Evolutionary conservation across 2,113 vertebrate species (phyloP).

Genomic region (Prochilodus magdalenae): DNA sequence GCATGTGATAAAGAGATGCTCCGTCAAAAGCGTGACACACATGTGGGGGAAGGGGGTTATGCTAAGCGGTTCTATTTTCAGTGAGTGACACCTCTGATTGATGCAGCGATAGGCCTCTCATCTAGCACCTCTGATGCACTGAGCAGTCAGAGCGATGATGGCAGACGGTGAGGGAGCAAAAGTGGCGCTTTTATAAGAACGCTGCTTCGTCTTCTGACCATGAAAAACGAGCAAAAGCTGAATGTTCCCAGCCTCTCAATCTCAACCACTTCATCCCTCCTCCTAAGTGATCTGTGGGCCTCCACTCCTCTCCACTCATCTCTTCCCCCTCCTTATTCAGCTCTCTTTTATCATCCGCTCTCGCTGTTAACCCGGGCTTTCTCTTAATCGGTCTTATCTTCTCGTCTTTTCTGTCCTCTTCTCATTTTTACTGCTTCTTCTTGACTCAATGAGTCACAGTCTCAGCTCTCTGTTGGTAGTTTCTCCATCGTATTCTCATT

Average conservation of each 20-base stretch:
- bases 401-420: background rate
- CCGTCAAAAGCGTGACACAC: conserved; percentile 40
- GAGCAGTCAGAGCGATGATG: conserved; percentile 15
- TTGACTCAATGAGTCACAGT: background rate
- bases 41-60: background rate
- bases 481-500: background rate
- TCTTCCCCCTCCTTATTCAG: conserved; percentile 9
- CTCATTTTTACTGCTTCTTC: background rate
- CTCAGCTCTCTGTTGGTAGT: background rate
- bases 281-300: conserved; percentile 30
- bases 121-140: conserved; percentile 5
- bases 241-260: background rate
- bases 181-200: conserved; percentile 17
- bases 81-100: conserved; percentile 43
- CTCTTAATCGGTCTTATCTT: conserved; percentile 2
- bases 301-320: conserved; percentile 30
- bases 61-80: conserved; percentile 41
- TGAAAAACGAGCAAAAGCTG: conserved; percentile 29
- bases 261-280: conserved; percentile 28
- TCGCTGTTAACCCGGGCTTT: conserved; percentile 13
- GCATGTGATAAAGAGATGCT: conserved; percentile 46
- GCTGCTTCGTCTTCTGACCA: conserved; percentile 15
- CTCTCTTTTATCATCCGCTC: conserved; percentile 6
- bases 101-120: conserved; percentile 27
- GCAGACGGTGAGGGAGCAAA: background rate